These are phyloP conservation scores for Heliocidaris erythrogramma DNA, from an alignment of 35 echinoderm and acorn worm genomes.

Conservation along the genomic window DNA sequence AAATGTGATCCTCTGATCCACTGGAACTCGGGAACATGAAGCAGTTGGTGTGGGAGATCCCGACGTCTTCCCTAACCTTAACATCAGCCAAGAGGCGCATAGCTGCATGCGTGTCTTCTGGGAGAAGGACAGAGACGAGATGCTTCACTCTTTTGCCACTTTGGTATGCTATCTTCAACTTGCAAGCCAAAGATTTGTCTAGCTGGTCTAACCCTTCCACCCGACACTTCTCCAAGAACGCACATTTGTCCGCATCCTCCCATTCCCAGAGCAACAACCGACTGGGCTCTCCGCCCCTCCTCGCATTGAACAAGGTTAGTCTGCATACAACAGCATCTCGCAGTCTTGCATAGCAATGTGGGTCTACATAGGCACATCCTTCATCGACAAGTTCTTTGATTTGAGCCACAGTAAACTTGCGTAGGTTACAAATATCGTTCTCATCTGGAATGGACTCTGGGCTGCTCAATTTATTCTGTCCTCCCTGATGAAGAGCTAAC, in stretches of 20 bases:
- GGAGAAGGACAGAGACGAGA: slow-evolving; percentile 62
- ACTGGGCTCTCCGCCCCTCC: slow-evolving; percentile 68
- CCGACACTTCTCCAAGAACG: slow-evolving; percentile 19
- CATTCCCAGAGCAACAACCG: slow-evolving; percentile 48
- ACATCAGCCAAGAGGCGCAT: slow-evolving; percentile 8
- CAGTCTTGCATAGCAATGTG: slow-evolving; percentile 35
- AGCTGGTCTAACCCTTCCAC: slow-evolving; percentile 53
- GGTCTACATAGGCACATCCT: slow-evolving; percentile 33
- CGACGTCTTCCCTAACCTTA: slow-evolving; percentile 22
- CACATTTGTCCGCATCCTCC: slow-evolving; percentile 52
- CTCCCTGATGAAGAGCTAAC: slow-evolving; percentile 49
- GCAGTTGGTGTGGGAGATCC: slow-evolving; percentile 20
- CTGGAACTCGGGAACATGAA: slow-evolving; percentile 62
- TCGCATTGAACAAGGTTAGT: slow-evolving; percentile 74
- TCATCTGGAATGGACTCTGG: slow-evolving; percentile 63
- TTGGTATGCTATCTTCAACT: slow-evolving; percentile 62
- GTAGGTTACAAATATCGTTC: slow-evolving; percentile 54
- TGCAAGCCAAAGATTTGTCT: slow-evolving; percentile 46
- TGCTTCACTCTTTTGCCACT: slow-evolving; percentile 64
- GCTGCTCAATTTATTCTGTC: slow-evolving; percentile 60
- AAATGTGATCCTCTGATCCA: slow-evolving; percentile 52
- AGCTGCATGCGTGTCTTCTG: slow-evolving; percentile 52
- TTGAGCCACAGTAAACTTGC: slow-evolving; percentile 20
- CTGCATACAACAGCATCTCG: slow-evolving; percentile 55
- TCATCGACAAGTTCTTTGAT: slow-evolving; percentile 39